These are phyloP conservation scores for Papilio demoleus DNA, from an alignment of 2,888 invertebrate genomes.

Conservation along the genomic window DNA sequence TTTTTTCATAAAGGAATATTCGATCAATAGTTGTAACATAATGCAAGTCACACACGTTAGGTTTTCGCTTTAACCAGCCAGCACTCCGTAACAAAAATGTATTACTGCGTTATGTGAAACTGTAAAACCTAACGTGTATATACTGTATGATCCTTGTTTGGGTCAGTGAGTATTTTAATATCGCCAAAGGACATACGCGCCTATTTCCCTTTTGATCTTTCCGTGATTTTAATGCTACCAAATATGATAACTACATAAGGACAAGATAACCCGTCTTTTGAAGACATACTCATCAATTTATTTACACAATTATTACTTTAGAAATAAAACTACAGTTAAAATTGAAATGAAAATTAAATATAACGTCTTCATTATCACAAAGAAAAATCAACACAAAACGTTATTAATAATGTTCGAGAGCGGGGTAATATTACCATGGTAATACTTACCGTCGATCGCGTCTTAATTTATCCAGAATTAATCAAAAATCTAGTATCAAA, in stretches of 20 bases:
- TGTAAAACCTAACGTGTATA: neutral
- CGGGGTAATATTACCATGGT: too few species aligned
- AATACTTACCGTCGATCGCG: too few species aligned
- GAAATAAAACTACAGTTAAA: too few species aligned
- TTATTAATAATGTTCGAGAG: too few species aligned
- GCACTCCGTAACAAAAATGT: too few species aligned
- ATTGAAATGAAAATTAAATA: too few species aligned
- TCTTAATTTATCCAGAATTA: too few species aligned
- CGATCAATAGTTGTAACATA: neutral
- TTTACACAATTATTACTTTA: neutral
- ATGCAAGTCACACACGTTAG: neutral
- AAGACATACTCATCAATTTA: conserved; percentile 1
- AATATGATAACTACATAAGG: neutral
- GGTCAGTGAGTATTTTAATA: conserved; percentile 28
- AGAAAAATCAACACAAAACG: too few species aligned
- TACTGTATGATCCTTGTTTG: neutral
- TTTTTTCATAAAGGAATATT: neutral
- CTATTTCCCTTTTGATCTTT: conserved; percentile 25
- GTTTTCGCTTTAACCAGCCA: too few species aligned
- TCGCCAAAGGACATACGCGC: conserved; percentile 26
- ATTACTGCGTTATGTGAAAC: too few species aligned
- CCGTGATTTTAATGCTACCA: conserved; percentile 13
- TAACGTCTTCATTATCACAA: too few species aligned
- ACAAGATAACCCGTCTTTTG: conserved; percentile 4
- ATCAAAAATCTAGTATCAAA: too few species aligned